Evolutionary conservation across 2,113 vertebrate genomes (phyloP), one percentile per base, ranked within the genome.

Genomic region (Planiliza haematocheilus): DNA sequence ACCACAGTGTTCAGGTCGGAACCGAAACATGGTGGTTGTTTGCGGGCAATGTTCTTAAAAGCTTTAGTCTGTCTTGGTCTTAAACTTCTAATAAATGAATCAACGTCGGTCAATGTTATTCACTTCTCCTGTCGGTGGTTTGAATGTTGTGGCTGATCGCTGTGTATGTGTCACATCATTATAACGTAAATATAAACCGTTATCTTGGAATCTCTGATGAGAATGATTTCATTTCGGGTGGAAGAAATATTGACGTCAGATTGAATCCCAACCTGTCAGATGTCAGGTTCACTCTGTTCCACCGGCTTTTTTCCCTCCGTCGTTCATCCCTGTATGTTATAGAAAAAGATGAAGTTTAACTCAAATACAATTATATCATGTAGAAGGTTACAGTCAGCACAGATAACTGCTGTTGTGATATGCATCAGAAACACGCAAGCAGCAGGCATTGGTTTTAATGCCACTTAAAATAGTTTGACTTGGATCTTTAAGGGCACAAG

Each of bases 381-480:
- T 79, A 55, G 36, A 82, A 81, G 80, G 75, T 78, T 84, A 48
- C 59, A 63, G 46, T 77, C 77, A 51, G 24, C 66, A 36, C 46
- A 30, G 60, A 57, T 70, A 62, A 62, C 9, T 18, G 7, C 41
- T 60, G 62, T 50, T 58, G 66, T 79, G 74, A 73, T 75, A 24
- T 79, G 46, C 66, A 62, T 18, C 3, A 11, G 67, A 74, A 14
- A 70, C 52, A 68, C 14, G 36, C 14, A 65, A 46, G 70, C 24
- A 59, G 72, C 71, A 69, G 60, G 55, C 55, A 69, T 30, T 5
- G 77, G 80, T 59, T 60, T 86, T 70, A 80, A 83, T 77, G 72
- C 60, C 62, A 58, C 63, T 77, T 65, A 70, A 88, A 86, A 70
- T 65, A 70, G 61, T 85, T 83, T 83, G 85, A 83, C 81, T 86